Evolutionary conservation across 2,113 vertebrate species (phyloP).

Genomic region (Conger conger): DNA sequence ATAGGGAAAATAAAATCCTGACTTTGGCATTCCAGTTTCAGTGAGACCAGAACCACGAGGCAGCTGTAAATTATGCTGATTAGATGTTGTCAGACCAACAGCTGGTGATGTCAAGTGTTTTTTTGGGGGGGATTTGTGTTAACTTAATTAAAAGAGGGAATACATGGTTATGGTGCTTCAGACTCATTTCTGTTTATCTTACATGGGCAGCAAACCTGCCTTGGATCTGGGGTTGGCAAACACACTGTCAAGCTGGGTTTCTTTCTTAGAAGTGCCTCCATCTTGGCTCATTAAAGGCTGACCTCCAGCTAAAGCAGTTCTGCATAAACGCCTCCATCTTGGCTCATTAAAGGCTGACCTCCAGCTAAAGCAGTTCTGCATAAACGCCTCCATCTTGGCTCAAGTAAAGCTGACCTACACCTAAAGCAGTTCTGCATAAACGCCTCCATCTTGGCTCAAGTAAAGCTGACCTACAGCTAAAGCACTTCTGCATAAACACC

Average conservation of each 20-base stretch:
- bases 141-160: background rate
- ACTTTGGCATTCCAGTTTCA: background rate
- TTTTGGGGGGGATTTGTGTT: too few relatives aligned
- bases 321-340: too few relatives aligned
- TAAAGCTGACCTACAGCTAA: too few relatives aligned
- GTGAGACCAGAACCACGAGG: background rate
- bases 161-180: background rate
- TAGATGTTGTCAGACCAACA: background rate
- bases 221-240: background rate
- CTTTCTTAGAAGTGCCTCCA: background rate
- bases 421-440: too few relatives aligned
- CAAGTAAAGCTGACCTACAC: too few relatives aligned
- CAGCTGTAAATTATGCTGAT: background rate
- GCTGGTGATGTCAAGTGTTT: background rate
- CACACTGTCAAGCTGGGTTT: background rate
- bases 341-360: too few relatives aligned
- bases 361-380: too few relatives aligned
- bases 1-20: background rate
- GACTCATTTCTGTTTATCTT: background rate
- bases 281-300: background rate
- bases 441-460: too few relatives aligned
- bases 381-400: too few relatives aligned
- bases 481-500: too few relatives aligned
- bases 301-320: too few relatives aligned
- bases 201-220: background rate